These are phyloP conservation scores for Micrasema longulum DNA, from an alignment of 1,140 invertebrate genomes.

Conservation along the genomic window DNA sequence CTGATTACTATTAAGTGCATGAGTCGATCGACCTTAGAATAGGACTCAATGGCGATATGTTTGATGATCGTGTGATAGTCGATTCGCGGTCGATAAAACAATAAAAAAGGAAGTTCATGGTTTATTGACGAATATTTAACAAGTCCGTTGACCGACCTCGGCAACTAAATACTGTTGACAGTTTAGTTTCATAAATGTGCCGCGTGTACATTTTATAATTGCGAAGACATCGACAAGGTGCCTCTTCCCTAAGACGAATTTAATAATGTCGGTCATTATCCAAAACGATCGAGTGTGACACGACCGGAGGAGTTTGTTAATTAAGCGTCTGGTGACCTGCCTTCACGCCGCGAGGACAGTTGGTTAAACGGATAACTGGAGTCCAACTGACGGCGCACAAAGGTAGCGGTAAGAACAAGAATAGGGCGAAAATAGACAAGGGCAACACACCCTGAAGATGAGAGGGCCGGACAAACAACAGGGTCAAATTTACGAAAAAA, in stretches of 20 bases:
- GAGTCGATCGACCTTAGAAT: too few relatives aligned
- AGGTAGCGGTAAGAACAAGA: slow-evolving; percentile 3
- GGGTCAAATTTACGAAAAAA: neutral
- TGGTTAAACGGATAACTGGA: slow-evolving; percentile 30
- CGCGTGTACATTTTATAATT: neutral
- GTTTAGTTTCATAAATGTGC: too few relatives aligned
- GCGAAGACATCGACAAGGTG: neutral
- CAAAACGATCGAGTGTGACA: slow-evolving; percentile 2
- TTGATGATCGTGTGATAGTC: slow-evolving; percentile 6
- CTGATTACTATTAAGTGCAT: too few relatives aligned
- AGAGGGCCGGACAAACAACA: slow-evolving; percentile 3
- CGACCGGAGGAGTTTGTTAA: slow-evolving; percentile 2
- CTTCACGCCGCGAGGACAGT: slow-evolving; percentile 8
- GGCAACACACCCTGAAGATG: slow-evolving; percentile 21
- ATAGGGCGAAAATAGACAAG: neutral
- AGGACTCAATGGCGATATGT: too few relatives aligned
- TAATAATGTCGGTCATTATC: slow-evolving; percentile 19
- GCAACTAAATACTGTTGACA: neutral
- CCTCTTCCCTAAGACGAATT: neutral
- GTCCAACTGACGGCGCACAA: slow-evolving; percentile 23
- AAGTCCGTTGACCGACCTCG: slow-evolving; percentile 20
- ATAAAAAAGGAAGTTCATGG: neutral
- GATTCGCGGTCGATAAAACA: slow-evolving; percentile 1
- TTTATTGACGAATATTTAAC: neutral
- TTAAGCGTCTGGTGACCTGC: slow-evolving; percentile 26